Base-by-base conservation (phyloP, 2,888 invertebrate genomes). In the Calameuta pallipes region DNA sequence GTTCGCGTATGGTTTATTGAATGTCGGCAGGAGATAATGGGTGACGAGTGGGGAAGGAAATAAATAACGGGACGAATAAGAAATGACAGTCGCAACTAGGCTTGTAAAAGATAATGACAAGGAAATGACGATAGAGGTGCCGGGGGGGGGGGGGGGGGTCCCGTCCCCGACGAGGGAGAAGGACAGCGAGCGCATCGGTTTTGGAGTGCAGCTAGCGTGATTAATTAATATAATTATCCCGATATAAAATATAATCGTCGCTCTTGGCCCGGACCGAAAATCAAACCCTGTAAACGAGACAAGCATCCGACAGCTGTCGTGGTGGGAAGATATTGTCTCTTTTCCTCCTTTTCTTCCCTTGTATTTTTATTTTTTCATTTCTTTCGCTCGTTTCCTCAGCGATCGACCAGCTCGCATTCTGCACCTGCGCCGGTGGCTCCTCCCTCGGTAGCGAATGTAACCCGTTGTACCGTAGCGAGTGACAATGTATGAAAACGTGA, bases 111-210 rank as follows among this genome's bases (percentile, higher is more conserved):
- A 23, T 41, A 41, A 41, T 41, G 1, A 56, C 15, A 56, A 23
- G 15, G 0, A 6, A 23, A 56, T 56, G 2, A 2, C 6, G 4
- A 23, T 56, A 6, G 23, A 0, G 23, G 0, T 23, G 9, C 1
- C 6, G 1, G 15, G 15, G 37, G 3, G 41, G 4, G 23, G 23
- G 3, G 4, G 33, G 33, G 33, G 0, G 9, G 2, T 56, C 56
- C 9, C 56, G 9, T 6, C 2, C 23, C 56, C 56, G 23, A 56
- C 4, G 23, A 41, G 41, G 23, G 4, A 15, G 6, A 4, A 15
- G 41, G 6, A 41, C 23, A 15, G 41, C 41, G 41, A 6, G 15
- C 41, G 41, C 6, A 6, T 56, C 23, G 56, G 2, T 9, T 56
- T 56, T 56, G 23, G 56, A 56, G 56, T 23, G 56, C 23, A 41